Base-by-base conservation (phyloP, 2,113 vertebrate species). In the Myiozetetes cayanensis region DNA sequence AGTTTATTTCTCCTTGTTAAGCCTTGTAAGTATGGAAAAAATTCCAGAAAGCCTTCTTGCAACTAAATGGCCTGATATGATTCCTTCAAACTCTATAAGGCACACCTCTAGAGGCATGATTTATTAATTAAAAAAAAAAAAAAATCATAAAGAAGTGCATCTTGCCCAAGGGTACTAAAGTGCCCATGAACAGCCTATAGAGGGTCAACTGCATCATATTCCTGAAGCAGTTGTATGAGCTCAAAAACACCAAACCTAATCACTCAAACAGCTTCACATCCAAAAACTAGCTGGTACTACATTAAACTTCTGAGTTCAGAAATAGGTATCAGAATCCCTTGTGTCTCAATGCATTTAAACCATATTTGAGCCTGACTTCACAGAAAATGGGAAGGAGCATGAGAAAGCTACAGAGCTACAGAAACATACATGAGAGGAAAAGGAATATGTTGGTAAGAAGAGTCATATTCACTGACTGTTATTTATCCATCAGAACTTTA, bases 1-100 rank as follows among this genome's bases (percentile, higher is more conserved):
- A 86, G 55, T 83, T 87, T 75, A 89, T 90, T 91, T 92, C 21
- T n/a, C 50, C 67, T 95, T 59, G 63, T 96, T 94, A 95, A 46
- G 65, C 71, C 61, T 91, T 56, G 56, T 30, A 89, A 74, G 39
- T 30, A 83, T 1, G 22, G 43, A 59, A 71, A 47, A 87, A 86
- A 84, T 65, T 78, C 68, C 90, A 84, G 39, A 94, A 80, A 86
- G 20, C 25, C 10, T 80, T 77, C 37, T 44, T 44, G 79, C 39
- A 71, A 71, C 18, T 63, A 50, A 76, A 65, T 9, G 87, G 47
- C 33, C 59, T 4, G 1, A 55, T 39, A 8, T 2, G 3, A 85
- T 56, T 81, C 61, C 14, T 21, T 25, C 20, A 27, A 9, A 44
- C 23, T 63, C 22, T 62, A 31, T 30, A 88, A 39, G 33, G 80